Evolutionary conservation across 1,140 invertebrate genomes (phyloP).

Genomic region (Diachasmimorpha longicaudata): DNA sequence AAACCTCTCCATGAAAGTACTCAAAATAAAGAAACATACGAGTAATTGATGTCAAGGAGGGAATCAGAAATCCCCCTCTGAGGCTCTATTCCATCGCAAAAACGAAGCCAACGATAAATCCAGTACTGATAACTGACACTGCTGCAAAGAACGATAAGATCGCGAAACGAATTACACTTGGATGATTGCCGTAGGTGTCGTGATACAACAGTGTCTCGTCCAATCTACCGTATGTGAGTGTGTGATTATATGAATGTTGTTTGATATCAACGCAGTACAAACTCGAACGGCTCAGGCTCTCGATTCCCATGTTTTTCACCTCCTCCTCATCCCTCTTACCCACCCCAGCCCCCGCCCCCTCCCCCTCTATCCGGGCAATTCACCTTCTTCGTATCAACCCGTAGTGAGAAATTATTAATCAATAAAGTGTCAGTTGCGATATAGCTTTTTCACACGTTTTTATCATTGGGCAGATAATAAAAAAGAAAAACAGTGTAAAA

Average conservation of each 20-base stretch:
- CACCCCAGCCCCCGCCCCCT: background rate
- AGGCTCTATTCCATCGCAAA: background rate
- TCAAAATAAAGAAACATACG: background rate
- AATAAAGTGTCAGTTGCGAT: background rate
- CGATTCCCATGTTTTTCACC: background rate
- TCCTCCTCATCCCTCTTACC: too few relatives aligned
- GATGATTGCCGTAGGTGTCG: conserved; percentile 20
- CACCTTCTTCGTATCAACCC: background rate
- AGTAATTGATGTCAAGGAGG: background rate
- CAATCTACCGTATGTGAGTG: conserved; percentile 2
- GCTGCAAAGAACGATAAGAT: conserved; percentile 19
- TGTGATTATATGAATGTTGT: background rate
- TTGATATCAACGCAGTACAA: background rate
- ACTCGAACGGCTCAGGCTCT: background rate
- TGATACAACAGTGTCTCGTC: conserved; percentile 4
- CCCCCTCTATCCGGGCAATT: background rate
- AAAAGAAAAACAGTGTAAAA: background rate
- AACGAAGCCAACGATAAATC: conserved; percentile 16
- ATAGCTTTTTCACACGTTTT: background rate
- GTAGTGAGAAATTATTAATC: background rate
- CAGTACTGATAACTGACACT: conserved; percentile 22
- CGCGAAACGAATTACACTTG: conserved; percentile 20
- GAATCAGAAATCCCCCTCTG: background rate
- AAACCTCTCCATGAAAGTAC: background rate
- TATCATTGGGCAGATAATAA: background rate